Evolutionary conservation across 2,113 vertebrate genomes (phyloP).

Genomic region (Cheilinus undulatus): DNA sequence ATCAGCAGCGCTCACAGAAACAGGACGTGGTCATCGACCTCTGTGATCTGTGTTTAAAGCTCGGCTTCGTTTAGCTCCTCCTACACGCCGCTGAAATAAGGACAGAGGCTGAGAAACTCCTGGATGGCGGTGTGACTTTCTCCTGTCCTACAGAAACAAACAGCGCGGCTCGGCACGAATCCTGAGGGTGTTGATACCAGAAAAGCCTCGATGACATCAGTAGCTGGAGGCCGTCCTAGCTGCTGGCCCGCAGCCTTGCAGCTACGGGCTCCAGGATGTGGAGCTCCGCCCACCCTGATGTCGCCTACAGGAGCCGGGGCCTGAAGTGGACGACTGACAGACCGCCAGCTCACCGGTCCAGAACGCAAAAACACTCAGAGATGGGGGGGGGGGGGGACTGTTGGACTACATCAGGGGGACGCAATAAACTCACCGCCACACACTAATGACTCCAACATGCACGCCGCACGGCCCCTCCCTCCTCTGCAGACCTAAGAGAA

Average conservation of each 20-base stretch:
- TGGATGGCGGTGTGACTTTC: constrained; percentile 15
- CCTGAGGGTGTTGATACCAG: constrained; percentile 65
- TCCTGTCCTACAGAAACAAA: constrained; percentile 50
- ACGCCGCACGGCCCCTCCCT: constrained; percentile 26
- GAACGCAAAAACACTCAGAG: constrained; percentile 64
- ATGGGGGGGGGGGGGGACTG: constrained; percentile 64
- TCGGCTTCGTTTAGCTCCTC: constrained; percentile 12
- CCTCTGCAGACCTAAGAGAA: constrained; percentile 15
- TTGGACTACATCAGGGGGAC: constrained; percentile 72
- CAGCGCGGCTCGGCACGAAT: constrained; percentile 47
- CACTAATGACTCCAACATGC: constrained; percentile 74
- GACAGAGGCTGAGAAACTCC: constrained; percentile 14
- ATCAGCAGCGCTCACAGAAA: constrained; percentile 75
- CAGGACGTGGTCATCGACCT: constrained; percentile 56
- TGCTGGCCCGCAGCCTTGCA: constrained; percentile 56
- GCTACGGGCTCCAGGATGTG: constrained; percentile 44
- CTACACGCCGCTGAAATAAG: constrained; percentile 22
- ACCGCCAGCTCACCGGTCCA: constrained; percentile 65
- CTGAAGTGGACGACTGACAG: constrained; percentile 47
- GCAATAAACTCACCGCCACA: constrained; percentile 74
- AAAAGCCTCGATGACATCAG: constrained; percentile 70
- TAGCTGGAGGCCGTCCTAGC: constrained; percentile 59
- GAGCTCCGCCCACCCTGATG: constrained; percentile 49
- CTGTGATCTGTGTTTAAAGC: constrained; percentile 54
- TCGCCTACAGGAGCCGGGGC: constrained; percentile 48